Conservation (phyloP, 2,888 invertebrate genomes). For the Leptopilina myrica region DNA sequence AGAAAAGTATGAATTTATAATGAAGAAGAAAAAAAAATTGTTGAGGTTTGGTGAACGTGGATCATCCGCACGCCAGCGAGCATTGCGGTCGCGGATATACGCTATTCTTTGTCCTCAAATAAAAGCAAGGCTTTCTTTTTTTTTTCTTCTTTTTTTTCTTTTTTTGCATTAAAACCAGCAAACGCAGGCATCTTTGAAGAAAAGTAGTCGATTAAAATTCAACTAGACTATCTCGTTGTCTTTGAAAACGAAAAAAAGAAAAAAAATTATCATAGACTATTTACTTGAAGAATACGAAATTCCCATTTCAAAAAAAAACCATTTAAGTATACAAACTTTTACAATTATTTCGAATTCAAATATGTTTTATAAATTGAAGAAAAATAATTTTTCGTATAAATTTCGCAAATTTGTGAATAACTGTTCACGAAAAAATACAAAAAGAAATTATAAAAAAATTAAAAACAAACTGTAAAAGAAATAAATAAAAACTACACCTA, state of each 20-base stretch:
- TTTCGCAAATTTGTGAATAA: no score
- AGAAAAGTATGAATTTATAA: constrained; percentile 29
- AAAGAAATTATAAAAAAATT: no score
- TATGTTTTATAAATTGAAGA: no score
- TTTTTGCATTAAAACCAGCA: constrained; percentile 23
- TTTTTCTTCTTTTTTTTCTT: no score
- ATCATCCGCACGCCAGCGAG: constrained; percentile 26
- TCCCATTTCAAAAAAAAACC: not conserved
- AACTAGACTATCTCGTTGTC: constrained; percentile 6
- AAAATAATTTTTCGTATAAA: no score
- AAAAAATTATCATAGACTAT: not conserved
- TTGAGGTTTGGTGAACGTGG: constrained; percentile 31
- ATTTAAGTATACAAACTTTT: no score
- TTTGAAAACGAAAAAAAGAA: constrained; percentile 8
- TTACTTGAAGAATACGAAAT: not conserved
- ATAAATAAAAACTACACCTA: no score
- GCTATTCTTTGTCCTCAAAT: constrained; percentile 26
- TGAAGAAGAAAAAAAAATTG: constrained; percentile 17
- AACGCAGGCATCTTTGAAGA: not conserved
- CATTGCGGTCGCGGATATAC: constrained; percentile 13
- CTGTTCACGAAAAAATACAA: no score
- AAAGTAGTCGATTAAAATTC: constrained; percentile 28
- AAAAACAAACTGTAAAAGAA: no score
- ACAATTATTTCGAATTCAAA: no score
- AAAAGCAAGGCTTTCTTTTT: constrained; percentile 14